Evolutionary conservation across 2,888 invertebrate genomes (phyloP).

Genomic region (Ommatoiulus sabulosus): DNA sequence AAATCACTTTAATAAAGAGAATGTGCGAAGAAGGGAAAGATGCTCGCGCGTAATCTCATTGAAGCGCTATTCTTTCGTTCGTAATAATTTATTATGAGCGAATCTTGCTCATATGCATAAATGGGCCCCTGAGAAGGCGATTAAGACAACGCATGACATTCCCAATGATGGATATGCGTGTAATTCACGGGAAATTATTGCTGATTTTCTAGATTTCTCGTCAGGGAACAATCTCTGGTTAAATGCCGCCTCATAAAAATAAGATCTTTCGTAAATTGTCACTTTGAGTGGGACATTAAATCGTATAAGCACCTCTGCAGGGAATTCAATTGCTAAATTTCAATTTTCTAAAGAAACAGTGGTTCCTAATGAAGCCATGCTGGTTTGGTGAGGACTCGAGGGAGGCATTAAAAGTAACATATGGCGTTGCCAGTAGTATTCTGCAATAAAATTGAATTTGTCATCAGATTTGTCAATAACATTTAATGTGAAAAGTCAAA

Average conservation of each 20-base stretch:
- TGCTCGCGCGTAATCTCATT: background rate
- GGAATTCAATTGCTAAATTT: constrained; percentile 34
- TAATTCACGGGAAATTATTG: background rate
- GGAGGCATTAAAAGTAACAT: background rate
- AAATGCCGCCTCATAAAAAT: constrained; percentile 7
- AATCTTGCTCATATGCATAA: background rate
- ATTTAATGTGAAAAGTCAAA: background rate
- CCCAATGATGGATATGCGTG: background rate
- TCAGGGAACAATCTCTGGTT: constrained; percentile 12
- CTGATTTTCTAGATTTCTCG: background rate
- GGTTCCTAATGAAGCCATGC: background rate
- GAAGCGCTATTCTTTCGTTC: background rate
- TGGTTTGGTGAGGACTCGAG: background rate
- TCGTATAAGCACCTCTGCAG: background rate
- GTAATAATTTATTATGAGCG: constrained; percentile 1
- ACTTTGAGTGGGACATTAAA: constrained; percentile 24
- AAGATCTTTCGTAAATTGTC: constrained; percentile 18
- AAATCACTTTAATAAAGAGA: background rate
- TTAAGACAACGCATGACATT: background rate
- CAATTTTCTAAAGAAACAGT: background rate
- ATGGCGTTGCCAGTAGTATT: background rate
- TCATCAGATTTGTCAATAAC: background rate
- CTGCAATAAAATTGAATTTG: background rate
- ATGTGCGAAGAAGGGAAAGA: background rate
- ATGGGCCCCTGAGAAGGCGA: background rate